Conservation (phyloP, 2,888 invertebrate species). For the Cartodere bifasciata region DNA sequence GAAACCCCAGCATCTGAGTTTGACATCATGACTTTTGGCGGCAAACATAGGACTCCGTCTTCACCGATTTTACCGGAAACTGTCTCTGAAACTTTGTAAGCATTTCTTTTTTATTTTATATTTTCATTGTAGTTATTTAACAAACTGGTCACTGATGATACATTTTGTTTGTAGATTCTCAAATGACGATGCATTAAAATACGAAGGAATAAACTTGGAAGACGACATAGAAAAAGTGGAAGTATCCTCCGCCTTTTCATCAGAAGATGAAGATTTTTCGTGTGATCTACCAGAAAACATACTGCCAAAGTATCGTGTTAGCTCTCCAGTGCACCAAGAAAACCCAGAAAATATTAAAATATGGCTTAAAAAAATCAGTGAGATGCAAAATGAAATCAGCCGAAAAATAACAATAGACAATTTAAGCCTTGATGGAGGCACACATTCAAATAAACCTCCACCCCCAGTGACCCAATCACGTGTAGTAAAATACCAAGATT, state of each 20-base stretch:
- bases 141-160: neutral
- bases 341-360: conserved; percentile 39
- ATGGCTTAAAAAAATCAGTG: conserved; percentile 64
- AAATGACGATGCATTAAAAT: conserved; percentile 10
- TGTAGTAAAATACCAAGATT: conserved; percentile 63
- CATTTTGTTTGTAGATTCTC: conserved; percentile 6
- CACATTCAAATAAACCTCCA: conserved; percentile 12
- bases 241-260: conserved; percentile 27
- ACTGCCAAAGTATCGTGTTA: no score
- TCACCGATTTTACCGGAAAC: no score
- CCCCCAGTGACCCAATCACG: conserved; percentile 25
- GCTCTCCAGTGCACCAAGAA: no score
- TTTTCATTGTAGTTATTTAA: neutral
- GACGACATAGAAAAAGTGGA: conserved; percentile 32
- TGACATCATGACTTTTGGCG: no score
- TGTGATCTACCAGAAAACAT: neutral
- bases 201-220: conserved; percentile 27
- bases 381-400: conserved; percentile 49
- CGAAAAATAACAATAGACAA: conserved; percentile 23
- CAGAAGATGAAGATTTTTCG: conserved; percentile 22
- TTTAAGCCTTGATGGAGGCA: neutral
- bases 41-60: no score
- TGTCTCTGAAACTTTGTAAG: no score
- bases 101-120: no score
- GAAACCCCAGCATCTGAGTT: no score